Percentiles rank a stretch among this genome's conserved stretches.
Evolutionary conservation across 2,797 vertebrate genomes (phyloP).

Genomic region (Emydoidea blandingii): DNA sequence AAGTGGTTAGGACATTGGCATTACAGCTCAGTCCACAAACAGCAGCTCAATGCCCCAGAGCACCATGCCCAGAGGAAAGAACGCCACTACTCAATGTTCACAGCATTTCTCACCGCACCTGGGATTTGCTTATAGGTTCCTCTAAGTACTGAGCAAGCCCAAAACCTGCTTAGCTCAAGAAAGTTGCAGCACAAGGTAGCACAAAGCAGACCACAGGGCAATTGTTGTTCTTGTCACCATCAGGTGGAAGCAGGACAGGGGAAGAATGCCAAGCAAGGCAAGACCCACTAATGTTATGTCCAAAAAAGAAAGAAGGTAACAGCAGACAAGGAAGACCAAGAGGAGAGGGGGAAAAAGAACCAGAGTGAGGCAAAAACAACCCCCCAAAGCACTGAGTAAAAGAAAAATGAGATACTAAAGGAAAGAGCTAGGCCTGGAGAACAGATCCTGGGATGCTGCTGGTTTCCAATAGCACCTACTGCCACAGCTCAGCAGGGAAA

Average conservation of each 20-base stretch:
- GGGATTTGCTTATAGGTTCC: not conserved
- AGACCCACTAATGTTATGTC: not conserved
- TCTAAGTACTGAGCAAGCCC: no score
- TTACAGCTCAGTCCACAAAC: not conserved
- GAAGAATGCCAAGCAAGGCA: not conserved
- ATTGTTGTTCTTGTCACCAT: not conserved
- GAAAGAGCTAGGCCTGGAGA: not conserved
- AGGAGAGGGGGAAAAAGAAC: no score
- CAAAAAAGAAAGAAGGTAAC: not conserved
- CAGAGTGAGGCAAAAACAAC: not conserved
- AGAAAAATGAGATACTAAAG: not conserved
- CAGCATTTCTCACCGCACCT: not conserved
- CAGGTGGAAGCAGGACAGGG: not conserved
- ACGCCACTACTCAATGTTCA: no score
- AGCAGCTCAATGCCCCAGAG: not conserved
- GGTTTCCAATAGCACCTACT: not conserved
- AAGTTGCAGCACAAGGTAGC: not conserved
- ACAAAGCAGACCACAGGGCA: not conserved
- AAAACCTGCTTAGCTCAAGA: not conserved
- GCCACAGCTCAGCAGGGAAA: not conserved
- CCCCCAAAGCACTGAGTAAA: not conserved
- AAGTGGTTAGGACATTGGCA: not conserved
- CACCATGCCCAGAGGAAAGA: rapidly evolving
- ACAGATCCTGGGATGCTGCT: not conserved
- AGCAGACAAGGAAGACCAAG: not conserved